Percentiles rank a stretch among this genome's conserved stretches.
Evolutionary conservation across 2,888 invertebrate genomes (phyloP).

Genomic region (Drosophila dives): DNA sequence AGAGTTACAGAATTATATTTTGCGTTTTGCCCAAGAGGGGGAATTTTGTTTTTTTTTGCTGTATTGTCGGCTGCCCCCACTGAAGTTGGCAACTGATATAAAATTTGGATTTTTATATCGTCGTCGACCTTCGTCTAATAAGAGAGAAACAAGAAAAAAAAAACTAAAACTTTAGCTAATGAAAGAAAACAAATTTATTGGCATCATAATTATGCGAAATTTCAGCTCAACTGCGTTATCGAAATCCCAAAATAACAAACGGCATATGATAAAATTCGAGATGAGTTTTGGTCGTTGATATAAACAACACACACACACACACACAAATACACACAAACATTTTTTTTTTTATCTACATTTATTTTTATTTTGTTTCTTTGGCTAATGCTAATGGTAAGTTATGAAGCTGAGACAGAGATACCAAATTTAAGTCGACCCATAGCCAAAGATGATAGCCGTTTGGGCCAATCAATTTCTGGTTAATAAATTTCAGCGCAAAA

Average conservation of each 20-base stretch:
- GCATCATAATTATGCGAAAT: constrained; percentile 81
- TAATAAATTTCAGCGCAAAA: constrained; percentile 77
- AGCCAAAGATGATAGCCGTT: constrained; percentile 73
- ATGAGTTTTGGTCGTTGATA: constrained; percentile 39
- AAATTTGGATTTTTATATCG: constrained; percentile 75
- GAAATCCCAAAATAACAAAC: constrained; percentile 42
- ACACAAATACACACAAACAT: constrained; percentile 8
- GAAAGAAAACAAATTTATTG: constrained; percentile 81
- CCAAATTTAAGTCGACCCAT: constrained; percentile 21
- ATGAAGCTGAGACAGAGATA: constrained; percentile 57
- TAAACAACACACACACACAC: constrained; percentile 15
- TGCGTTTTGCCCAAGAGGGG: background rate
- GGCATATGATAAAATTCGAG: constrained; percentile 48
- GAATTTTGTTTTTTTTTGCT: constrained; percentile 6
- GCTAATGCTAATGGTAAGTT: constrained; percentile 73
- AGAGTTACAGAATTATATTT: constrained; percentile 52
- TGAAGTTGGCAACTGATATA: constrained; percentile 61
- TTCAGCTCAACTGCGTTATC: constrained; percentile 65
- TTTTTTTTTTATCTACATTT: constrained; percentile 12
- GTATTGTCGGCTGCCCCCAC: background rate
- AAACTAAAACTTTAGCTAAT: constrained; percentile 73
- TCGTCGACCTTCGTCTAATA: constrained; percentile 80
- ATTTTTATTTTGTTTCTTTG: constrained; percentile 33
- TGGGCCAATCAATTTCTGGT: constrained; percentile 79
- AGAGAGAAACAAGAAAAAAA: constrained; percentile 53